Conservation (phyloP, 2,113 vertebrate species). For the Ursus arctos region DNA sequence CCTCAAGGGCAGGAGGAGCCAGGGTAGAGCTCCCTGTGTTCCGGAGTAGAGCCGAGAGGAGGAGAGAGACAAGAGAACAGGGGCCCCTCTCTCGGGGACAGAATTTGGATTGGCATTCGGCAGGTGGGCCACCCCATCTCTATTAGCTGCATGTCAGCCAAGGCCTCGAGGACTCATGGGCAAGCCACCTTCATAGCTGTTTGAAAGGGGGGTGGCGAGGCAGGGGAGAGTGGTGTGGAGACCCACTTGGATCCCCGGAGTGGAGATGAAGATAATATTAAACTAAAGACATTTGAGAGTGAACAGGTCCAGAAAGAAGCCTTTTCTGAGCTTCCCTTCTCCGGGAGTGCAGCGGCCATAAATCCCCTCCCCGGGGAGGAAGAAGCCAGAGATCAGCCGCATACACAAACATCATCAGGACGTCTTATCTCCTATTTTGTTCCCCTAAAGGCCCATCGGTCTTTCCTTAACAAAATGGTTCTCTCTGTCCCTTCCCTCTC, state of each 20-base stretch:
- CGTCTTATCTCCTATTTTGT: neutral
- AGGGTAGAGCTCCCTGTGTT: neutral
- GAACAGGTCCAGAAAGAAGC: neutral
- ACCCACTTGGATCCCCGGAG: no score
- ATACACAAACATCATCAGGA: rapidly evolving
- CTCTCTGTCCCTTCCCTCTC: neutral
- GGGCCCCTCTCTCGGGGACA: neutral
- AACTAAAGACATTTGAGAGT: neutral
- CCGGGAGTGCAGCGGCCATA: neutral
- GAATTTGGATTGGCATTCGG: neutral
- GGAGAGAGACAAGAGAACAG: rapidly evolving
- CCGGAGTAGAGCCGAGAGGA: neutral
- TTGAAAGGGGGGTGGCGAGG: neutral
- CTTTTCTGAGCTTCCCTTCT: neutral
- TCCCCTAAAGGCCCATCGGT: neutral
- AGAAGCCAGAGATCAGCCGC: neutral
- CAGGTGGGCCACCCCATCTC: neutral
- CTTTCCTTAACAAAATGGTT: neutral
- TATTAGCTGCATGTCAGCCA: neutral
- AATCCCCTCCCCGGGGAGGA: neutral
- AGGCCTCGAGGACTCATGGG: neutral
- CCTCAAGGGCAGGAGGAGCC: no score
- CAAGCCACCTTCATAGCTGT: neutral
- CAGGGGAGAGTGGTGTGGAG: neutral
- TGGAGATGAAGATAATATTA: neutral